phyloP scores from a whole-genome alignment of 2,797 vertebrate species.

The Enteromius treurensis region DNA sequence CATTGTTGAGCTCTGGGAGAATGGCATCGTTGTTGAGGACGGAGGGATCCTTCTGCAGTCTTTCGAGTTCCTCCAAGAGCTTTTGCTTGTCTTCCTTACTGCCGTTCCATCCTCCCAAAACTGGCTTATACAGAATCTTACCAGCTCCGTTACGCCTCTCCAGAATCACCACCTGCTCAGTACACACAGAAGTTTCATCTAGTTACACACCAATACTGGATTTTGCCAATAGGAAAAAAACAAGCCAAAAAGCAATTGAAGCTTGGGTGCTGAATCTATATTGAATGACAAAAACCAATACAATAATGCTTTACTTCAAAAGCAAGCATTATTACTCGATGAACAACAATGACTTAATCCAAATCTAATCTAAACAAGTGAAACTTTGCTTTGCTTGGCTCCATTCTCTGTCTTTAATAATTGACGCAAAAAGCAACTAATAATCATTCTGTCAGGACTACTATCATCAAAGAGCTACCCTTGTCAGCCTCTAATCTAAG shows the following conservation, averaged over 20 bases:
- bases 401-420: too few species aligned
- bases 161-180: conserved; percentile 87
- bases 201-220: neutral
- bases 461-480: too few species aligned
- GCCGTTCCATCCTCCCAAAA: conserved; percentile 86
- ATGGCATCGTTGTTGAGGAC: conserved; percentile 85
- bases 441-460: neutral
- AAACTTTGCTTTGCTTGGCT: neutral
- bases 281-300: neutral
- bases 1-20: conserved; percentile 88
- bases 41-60: conserved; percentile 86
- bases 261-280: neutral
- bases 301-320: too few species aligned
- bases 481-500: too few species aligned
- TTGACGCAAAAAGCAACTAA: neutral
- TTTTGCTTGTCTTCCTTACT: conserved; percentile 85
- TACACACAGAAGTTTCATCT: neutral
- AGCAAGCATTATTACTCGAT: too few species aligned
- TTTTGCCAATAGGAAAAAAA: neutral
- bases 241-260: neutral
- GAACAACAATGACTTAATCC: neutral
- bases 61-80: conserved; percentile 86
- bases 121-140: conserved; percentile 82
- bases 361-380: neutral
- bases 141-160: conserved; percentile 88